Evolutionary conservation across 2,113 vertebrate species (phyloP).

Genomic region (Dendropsophus ebraccatus): DNA sequence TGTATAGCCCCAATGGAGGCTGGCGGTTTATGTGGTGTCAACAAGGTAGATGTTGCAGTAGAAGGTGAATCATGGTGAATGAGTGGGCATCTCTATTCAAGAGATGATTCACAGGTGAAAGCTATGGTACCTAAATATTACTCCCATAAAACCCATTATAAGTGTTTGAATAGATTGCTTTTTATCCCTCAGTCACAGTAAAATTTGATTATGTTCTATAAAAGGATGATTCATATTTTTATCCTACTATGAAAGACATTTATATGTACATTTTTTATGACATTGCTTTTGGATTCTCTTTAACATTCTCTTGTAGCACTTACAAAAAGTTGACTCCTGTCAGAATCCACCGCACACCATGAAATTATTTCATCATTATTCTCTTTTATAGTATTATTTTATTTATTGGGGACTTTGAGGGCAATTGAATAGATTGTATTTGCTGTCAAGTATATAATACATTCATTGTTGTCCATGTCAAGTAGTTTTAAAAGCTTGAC

Average conservation of each 20-base stretch:
- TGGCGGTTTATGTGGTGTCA: neutral
- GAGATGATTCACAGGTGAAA: slow-evolving; percentile 7
- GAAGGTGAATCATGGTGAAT: neutral
- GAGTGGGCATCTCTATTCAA: slow-evolving; percentile 7
- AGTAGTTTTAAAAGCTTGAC: neutral
- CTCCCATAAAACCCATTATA: slow-evolving; percentile 13
- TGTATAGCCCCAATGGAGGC: neutral
- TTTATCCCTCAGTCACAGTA: slow-evolving; percentile 1
- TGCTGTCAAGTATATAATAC: neutral
- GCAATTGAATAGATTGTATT: neutral
- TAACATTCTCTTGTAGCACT: neutral
- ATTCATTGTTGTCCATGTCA: neutral
- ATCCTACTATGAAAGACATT: neutral
- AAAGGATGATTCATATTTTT: neutral
- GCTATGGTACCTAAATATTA: slow-evolving; percentile 3
- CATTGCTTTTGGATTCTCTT: neutral
- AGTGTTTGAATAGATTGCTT: neutral
- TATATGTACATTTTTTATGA: neutral
- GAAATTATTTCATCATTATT: neutral
- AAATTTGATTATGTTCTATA: neutral
- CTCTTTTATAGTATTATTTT: neutral
- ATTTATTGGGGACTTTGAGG: neutral
- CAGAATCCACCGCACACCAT: neutral
- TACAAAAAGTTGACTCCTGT: neutral
- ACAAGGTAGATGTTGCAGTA: neutral